A percentile compares a stretch with the other conserved stretches of the same genome.
Evolutionary conservation across 2,797 vertebrate genomes (phyloP).

Genomic region (Lutra lutra): DNA sequence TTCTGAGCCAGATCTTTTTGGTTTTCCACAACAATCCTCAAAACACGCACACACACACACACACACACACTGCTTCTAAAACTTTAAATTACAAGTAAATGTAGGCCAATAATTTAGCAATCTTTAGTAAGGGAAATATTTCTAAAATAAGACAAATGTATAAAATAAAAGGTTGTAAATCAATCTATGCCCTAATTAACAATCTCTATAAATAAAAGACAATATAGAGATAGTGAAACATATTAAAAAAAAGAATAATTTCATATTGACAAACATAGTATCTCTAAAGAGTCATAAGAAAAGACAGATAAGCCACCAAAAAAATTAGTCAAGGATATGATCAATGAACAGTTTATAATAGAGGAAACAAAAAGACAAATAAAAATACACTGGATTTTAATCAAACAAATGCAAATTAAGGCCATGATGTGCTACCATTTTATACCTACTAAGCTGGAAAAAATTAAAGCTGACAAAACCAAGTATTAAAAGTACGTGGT

Average conservation of each 20-base stretch:
- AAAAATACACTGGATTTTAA: background rate
- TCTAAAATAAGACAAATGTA: background rate
- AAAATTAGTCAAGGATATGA: background rate
- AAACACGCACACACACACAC: background rate
- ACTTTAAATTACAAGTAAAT: background rate
- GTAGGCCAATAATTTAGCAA: background rate
- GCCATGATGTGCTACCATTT: background rate
- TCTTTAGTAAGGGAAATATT: background rate
- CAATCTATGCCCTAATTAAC: background rate
- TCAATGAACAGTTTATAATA: background rate
- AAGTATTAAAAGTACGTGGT: background rate
- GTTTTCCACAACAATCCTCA: background rate
- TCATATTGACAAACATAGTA: background rate
- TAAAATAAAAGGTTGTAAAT: background rate
- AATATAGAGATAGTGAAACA: background rate
- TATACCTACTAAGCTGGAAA: background rate
- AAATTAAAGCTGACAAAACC: background rate
- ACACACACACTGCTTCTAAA: background rate
- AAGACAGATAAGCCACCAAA: background rate
- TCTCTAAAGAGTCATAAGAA: background rate
- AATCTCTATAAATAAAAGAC: background rate
- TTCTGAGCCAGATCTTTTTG: background rate
- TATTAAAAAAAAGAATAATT: background rate
- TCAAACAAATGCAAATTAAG: background rate
- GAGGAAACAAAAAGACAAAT: background rate